These are phyloP conservation scores for Parotia lawesii DNA, from an alignment of 2,113 vertebrate species.

Conservation along the genomic window DNA sequence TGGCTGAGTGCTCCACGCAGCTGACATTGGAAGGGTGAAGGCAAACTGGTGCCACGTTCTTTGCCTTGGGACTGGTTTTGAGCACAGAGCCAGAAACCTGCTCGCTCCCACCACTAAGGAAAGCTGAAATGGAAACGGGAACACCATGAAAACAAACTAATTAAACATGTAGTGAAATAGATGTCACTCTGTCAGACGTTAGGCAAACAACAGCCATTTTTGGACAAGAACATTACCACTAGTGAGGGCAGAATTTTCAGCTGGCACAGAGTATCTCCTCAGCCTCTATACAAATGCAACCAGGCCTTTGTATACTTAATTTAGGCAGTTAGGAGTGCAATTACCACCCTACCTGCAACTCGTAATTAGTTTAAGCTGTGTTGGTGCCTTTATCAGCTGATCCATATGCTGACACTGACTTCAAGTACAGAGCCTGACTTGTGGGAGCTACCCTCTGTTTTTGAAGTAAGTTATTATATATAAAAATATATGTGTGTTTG, in stretches of 20 bases:
- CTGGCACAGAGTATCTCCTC: not conserved
- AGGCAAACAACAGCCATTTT: slow-evolving; percentile 5
- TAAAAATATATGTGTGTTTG: accelerated
- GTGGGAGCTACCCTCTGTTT: not conserved
- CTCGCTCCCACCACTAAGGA: not conserved
- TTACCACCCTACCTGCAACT: slow-evolving; percentile 19
- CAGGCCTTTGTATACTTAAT: not conserved
- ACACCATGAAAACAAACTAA: slow-evolving; percentile 42
- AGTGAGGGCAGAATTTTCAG: not conserved
- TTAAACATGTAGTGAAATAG: slow-evolving; percentile 8
- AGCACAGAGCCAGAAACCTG: not conserved
- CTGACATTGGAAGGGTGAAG: slow-evolving; percentile 23
- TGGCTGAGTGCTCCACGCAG: not conserved
- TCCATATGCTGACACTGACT: not conserved
- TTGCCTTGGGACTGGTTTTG: not conserved
- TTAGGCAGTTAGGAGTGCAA: slow-evolving; percentile 5
- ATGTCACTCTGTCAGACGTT: not conserved
- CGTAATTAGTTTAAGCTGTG: slow-evolving; percentile 9
- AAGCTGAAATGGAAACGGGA: not conserved
- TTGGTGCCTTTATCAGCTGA: not conserved
- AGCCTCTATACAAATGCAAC: not conserved
- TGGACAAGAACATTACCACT: not conserved
- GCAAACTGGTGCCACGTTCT: not conserved
- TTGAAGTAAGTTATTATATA: not conserved
- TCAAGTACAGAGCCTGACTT: not conserved